A percentile compares a stretch with the other conserved stretches of the same genome.
Conservation (phyloP, 2,113 vertebrate genomes). For the Triplophysa dalaica region DNA sequence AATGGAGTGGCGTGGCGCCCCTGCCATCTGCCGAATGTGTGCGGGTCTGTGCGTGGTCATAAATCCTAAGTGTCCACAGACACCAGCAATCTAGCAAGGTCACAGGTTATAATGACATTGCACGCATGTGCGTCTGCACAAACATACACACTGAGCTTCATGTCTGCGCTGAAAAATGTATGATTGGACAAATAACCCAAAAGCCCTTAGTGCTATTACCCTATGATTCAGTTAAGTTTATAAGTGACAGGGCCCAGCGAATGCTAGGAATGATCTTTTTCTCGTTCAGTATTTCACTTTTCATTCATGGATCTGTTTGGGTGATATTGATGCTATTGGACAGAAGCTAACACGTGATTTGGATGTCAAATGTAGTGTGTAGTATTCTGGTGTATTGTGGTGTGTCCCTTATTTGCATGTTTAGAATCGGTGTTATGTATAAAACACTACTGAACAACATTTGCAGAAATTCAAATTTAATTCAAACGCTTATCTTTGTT, state of each 20-base stretch:
- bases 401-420: neutral
- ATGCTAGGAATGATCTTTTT: neutral
- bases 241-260: neutral
- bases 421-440: neutral
- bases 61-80: constrained; percentile 47
- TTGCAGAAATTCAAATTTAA: constrained; percentile 5
- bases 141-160: neutral
- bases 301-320: constrained; percentile 11
- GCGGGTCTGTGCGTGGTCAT: constrained; percentile 30
- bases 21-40: constrained; percentile 40
- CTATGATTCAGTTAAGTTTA: constrained; percentile 16
- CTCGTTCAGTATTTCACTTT: neutral
- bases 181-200: constrained; percentile 30
- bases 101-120: constrained; percentile 26
- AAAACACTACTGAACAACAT: constrained; percentile 9
- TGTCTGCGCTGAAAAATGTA: neutral
- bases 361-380: neutral
- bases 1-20: constrained; percentile 15
- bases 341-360: neutral
- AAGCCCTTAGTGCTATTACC: constrained; percentile 13
- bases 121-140: constrained; percentile 24
- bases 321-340: neutral
- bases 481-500: constrained; percentile 13
- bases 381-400: neutral
- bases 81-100: constrained; percentile 50